phyloP scores from a whole-genome alignment of 2,113 vertebrate species.

The Eira barbara region DNA sequence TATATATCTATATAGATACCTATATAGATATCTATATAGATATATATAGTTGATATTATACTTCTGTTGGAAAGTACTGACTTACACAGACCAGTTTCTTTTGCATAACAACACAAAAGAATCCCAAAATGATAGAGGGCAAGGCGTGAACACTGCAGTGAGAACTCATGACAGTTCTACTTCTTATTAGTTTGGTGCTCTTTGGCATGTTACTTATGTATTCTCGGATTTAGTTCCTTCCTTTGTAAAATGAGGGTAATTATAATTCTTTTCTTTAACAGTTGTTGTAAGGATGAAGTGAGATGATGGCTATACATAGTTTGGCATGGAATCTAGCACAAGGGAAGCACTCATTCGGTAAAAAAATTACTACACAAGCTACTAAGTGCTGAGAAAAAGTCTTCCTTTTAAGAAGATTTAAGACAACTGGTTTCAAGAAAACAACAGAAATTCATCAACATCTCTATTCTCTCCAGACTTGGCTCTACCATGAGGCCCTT shows the following conservation, averaged over 20 bases:
- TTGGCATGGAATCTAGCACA: not conserved
- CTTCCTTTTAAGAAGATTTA: not conserved
- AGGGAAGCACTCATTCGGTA: not conserved
- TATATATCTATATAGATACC: no score
- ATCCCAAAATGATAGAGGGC: not conserved
- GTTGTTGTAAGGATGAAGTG: not conserved
- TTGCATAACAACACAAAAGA: not conserved
- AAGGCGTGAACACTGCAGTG: not conserved
- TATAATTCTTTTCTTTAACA: not conserved
- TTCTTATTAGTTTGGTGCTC: not conserved
- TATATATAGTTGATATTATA: not conserved
- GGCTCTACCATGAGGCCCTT: not conserved
- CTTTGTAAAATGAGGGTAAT: not conserved
- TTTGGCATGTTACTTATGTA: not conserved
- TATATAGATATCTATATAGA: no score
- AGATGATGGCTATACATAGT: not conserved
- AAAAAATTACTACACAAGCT: not conserved
- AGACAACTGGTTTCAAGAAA: not conserved
- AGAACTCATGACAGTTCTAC: not conserved
- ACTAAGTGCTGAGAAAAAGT: not conserved
- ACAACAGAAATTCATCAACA: not conserved
- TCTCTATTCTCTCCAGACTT: not conserved
- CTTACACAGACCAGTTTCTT: not conserved
- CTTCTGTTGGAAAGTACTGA: not conserved
- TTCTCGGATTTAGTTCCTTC: not conserved